Percentiles rank a stretch among this genome's conserved stretches.
phyloP scores from a whole-genome alignment of 2,797 vertebrate genomes.

The Chromis chromis region DNA sequence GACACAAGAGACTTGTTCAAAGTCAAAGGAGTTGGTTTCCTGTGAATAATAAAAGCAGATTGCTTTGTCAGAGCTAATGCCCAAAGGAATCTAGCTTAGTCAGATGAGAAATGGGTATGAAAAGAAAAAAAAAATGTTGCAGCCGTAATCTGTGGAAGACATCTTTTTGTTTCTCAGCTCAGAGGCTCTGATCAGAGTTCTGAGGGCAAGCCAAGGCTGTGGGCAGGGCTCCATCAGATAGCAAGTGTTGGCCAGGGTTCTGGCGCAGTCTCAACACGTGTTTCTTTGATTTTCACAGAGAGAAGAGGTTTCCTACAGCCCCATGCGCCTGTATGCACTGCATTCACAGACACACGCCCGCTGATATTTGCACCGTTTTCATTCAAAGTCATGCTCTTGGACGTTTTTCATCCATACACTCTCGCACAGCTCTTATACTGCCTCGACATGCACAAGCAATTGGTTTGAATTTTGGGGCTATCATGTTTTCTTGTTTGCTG shows the following conservation, averaged over 20 bases:
- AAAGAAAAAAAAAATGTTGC: conserved; percentile 38
- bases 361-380: conserved; percentile 4
- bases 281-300: conserved; percentile 43
- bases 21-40: conserved; percentile 43
- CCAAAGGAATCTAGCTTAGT: conserved; percentile 45
- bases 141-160: conserved; percentile 51
- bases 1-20: conserved; percentile 40
- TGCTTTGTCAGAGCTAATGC: conserved; percentile 50
- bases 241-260: conserved; percentile 30
- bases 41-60: conserved; percentile 52
- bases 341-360: conserved; percentile 15
- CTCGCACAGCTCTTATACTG: background rate
- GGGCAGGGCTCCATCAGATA: conserved; percentile 61
- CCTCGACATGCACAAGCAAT: background rate
- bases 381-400: background rate
- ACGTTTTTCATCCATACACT: background rate
- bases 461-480: background rate
- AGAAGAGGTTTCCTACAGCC: conserved; percentile 7
- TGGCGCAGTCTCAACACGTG: conserved; percentile 49
- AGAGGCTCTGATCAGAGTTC: conserved; percentile 58
- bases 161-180: conserved; percentile 63
- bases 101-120: conserved; percentile 48
- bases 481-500: background rate
- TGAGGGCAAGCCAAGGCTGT: conserved; percentile 59
- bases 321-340: background rate